Percentiles rank a stretch among this genome's conserved stretches.
Evolutionary conservation across 2,888 invertebrate species (phyloP).

Genomic region (Coleophora deauratella): DNA sequence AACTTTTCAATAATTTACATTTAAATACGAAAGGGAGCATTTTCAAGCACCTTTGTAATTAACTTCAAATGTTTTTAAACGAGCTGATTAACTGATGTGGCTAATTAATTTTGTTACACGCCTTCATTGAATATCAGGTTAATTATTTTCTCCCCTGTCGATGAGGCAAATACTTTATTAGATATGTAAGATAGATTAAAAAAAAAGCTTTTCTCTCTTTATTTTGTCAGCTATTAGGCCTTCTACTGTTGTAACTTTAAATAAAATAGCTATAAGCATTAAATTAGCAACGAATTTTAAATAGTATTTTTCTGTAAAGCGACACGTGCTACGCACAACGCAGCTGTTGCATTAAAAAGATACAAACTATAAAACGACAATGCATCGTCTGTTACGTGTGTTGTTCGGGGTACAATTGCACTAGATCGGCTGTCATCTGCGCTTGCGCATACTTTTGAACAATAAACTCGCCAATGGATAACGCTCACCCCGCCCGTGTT

Average conservation of each 20-base stretch:
- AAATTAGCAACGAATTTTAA: slow-evolving; percentile 2
- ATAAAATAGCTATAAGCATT: not conserved
- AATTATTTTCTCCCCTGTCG: too few relatives aligned
- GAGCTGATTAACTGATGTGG: slow-evolving; percentile 44
- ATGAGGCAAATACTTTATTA: too few relatives aligned
- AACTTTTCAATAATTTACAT: too few relatives aligned
- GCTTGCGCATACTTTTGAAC: slow-evolving; percentile 25
- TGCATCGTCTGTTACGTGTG: slow-evolving; percentile 33
- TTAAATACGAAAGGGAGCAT: too few relatives aligned
- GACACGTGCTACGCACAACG: slow-evolving; percentile 44
- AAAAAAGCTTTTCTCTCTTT: too few relatives aligned
- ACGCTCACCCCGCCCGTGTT: slow-evolving; percentile 1
- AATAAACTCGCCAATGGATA: slow-evolving; percentile 16
- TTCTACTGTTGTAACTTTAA: too few relatives aligned
- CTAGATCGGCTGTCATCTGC: slow-evolving; percentile 47
- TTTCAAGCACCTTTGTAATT: slow-evolving; percentile 47
- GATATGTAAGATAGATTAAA: not conserved
- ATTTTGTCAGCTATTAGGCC: too few relatives aligned
- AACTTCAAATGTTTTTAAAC: slow-evolving; percentile 43
- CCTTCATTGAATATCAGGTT: not conserved
- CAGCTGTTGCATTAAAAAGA: slow-evolving; percentile 53
- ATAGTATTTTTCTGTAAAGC: slow-evolving; percentile 10
- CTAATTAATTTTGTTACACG: slow-evolving; percentile 35
- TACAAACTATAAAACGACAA: slow-evolving; percentile 32
- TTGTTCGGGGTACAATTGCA: slow-evolving; percentile 38